Base-by-base conservation (phyloP, 2,113 vertebrate genomes). In the Callocephalon fimbriatum region DNA sequence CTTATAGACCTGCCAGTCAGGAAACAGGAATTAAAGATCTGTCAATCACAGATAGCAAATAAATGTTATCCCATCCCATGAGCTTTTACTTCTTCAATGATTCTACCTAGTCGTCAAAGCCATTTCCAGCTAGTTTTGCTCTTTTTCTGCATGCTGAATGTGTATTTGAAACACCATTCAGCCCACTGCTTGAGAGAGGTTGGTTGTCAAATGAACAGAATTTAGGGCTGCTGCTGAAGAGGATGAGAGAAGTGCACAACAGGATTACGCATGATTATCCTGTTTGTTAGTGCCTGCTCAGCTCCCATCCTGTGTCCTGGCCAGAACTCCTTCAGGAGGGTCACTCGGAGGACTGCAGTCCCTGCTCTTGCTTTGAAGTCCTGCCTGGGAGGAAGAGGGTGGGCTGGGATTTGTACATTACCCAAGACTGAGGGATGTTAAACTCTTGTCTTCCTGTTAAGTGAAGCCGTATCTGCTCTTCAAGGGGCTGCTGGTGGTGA, bases 1-100 rank as follows among this genome's bases (percentile, higher is more conserved):
- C 25, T 91, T 61, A 61, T 78, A 65, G 66, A 81, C 48, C 44
- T 81, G 65, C 75, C 73, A 72, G 83, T 89, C 68, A 96, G 97
- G 97, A 97, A 97, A 94, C 48, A 92, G 68, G 68, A 92, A 59
- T 96, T 95, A 78, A 96, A 95, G 29, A 84, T 86, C 65, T 93
- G 88, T 96, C 96, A 92, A 25, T 96, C 94, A 92, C 25, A 77
- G 67, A 23, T 17, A 76, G 51, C 47, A 92, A 84, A 70, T 56
- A 86, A 73, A 65, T 0, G 2, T 25, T 71, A 35, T 83, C 70
- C 22, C 29, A 56, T 79, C 42, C 26, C 26, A 2, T 37, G 27
- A 93, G 16, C 8, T 6, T 61, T 87, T 94, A 72, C 48, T 92
- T 91, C 62, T 96, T 37, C 22, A 56, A 21, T 25, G 50, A 47